Evolutionary conservation across 2,888 invertebrate species (phyloP).

Genomic region (Parnassius orleans): DNA sequence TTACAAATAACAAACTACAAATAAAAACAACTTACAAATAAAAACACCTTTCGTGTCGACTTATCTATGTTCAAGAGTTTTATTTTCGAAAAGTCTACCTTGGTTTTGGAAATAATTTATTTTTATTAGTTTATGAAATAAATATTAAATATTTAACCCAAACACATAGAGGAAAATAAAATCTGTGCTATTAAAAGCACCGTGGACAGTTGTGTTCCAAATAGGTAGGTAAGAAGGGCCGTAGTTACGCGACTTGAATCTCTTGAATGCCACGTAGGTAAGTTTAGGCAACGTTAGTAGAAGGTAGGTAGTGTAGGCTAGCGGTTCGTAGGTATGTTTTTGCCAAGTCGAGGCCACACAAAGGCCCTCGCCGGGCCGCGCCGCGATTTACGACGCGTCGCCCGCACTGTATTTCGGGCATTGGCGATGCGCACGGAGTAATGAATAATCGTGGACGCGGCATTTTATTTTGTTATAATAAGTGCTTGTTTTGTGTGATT

Average conservation of each 20-base stretch:
- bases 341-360: slow-evolving; percentile 64
- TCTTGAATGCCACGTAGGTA: slow-evolving; percentile 13
- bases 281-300: slow-evolving; percentile 28
- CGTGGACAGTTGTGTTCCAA: not conserved
- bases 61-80: too few species aligned
- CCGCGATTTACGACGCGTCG: slow-evolving; percentile 83
- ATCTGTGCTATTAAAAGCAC: not conserved
- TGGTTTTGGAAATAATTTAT: too few species aligned
- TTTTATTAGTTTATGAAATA: too few species aligned
- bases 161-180: not conserved
- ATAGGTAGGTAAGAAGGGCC: not conserved
- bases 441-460: slow-evolving; percentile 46
- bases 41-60: too few species aligned
- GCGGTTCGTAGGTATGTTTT: slow-evolving; percentile 50
- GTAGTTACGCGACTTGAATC: slow-evolving; percentile 7
- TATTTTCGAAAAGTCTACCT: too few species aligned
- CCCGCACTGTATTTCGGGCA: slow-evolving; percentile 79
- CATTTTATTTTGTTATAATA: slow-evolving; percentile 30
- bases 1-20: too few species aligned
- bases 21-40: too few species aligned
- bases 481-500: too few species aligned
- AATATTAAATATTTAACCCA: too few species aligned
- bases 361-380: slow-evolving; percentile 72
- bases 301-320: slow-evolving; percentile 33
- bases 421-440: slow-evolving; percentile 52